Evolutionary conservation across 2,797 vertebrate genomes (phyloP).

Genomic region (Coendou prehensilis): DNA sequence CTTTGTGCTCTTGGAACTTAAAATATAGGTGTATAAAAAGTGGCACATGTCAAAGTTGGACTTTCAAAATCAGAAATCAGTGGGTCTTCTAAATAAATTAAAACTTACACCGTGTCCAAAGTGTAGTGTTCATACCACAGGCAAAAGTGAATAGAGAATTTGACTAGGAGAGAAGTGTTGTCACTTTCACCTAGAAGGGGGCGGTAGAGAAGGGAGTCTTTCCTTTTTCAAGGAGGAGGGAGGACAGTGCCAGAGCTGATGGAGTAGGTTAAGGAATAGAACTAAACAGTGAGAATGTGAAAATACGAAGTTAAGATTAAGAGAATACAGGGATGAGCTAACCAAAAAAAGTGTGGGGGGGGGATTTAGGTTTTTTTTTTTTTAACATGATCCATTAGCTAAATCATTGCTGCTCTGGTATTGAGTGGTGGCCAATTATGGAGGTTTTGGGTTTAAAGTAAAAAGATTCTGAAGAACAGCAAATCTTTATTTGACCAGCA

Average conservation of each 20-base stretch:
- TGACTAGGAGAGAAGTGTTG: conserved; percentile 38
- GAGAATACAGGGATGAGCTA: neutral
- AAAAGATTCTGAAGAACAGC: conserved; percentile 17
- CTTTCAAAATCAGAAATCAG: conserved; percentile 60
- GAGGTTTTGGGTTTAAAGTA: neutral
- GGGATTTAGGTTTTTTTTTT: neutral
- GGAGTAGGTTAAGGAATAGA: conserved; percentile 4
- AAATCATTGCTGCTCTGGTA: conserved; percentile 48
- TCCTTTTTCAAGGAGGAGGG: neutral
- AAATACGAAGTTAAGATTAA: conserved; percentile 50
- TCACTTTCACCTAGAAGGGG: conserved; percentile 34
- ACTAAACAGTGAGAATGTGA: conserved; percentile 45
- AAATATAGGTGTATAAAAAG: conserved; percentile 21
- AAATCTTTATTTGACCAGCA: conserved; percentile 45
- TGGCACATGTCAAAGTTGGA: conserved; percentile 4
- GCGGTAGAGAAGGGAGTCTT: neutral
- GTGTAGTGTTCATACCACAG: conserved; percentile 57
- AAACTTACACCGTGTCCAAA: neutral
- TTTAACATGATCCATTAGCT: conserved; percentile 22
- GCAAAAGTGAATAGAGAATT: conserved; percentile 51
- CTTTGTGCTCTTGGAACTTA: conserved; percentile 44
- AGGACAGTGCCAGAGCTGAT: conserved; percentile 26
- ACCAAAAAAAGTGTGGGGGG: neutral
- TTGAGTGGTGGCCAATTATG: neutral
- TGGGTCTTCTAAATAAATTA: conserved; percentile 67